Conservation (phyloP, 2,888 invertebrate genomes). For the Scaptomyza flava region DNA sequence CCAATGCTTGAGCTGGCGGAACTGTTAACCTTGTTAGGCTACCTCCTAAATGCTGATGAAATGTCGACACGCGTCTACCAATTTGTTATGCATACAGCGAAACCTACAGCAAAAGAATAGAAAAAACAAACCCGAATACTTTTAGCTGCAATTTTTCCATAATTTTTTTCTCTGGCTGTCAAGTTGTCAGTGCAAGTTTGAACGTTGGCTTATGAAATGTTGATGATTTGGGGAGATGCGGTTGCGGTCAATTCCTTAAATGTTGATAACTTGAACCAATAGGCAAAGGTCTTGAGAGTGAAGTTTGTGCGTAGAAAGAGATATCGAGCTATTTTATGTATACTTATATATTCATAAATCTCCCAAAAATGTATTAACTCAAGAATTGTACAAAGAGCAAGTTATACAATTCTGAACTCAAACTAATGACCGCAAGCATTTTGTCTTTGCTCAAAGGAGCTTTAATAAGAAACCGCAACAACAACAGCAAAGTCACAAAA, state of each 20-base stretch:
- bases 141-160: constrained; percentile 23
- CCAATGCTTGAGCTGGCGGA: neutral
- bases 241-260: constrained; percentile 33
- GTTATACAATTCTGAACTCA: constrained; percentile 46
- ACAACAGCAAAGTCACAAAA: constrained; percentile 1
- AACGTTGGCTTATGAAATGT: constrained; percentile 32
- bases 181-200: constrained; percentile 52
- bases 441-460: constrained; percentile 28
- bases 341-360: too few relatives aligned
- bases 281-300: neutral
- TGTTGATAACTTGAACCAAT: constrained; percentile 11
- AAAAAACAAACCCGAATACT: constrained; percentile 34
- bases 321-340: too few relatives aligned
- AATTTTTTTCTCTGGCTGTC: constrained; percentile 29
- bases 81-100: constrained; percentile 66
- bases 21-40: constrained; percentile 49
- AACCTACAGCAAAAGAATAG: neutral
- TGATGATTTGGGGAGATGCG: constrained; percentile 16
- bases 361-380: too few relatives aligned
- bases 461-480: neutral
- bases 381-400: constrained; percentile 8
- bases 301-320: too few relatives aligned
- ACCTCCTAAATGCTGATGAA: constrained; percentile 52
- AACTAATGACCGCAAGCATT: constrained; percentile 55
- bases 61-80: constrained; percentile 54